Evolutionary conservation across 2,888 invertebrate genomes (phyloP), one percentile per base, ranked within the genome.

Genomic region (Loripinus fragilis): DNA sequence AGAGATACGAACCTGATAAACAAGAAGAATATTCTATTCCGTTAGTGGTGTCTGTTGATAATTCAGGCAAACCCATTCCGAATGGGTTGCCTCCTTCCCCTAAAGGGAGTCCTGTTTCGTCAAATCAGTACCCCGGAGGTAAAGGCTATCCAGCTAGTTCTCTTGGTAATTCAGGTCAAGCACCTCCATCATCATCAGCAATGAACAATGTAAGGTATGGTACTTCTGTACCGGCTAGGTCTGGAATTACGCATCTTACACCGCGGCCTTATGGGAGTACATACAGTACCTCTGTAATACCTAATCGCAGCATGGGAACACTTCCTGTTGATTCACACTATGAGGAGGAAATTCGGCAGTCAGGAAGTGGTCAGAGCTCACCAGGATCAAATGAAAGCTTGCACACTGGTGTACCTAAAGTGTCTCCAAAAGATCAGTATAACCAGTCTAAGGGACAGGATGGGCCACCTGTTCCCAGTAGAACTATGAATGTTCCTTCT

Each of bases 351-450:
- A 84, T 89, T 20, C 67, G 91, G 23, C 90, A 90, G 82, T 90
- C 89, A 41, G 92, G 91, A n/a, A 92, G 91, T 86, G 91, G 91
- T 2, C 91, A 92, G 79, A 92, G 91, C 76, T 91, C 92, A 7
- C 91, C 92, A 23, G 91, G 91, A 0, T 90, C 90, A 12, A 91
- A 90, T 79, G 91, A 91, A 64, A 85, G 88, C 68, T 84, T 88
- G 50, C 85, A 83, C 28, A 81, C 81, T 35, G 85, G 84, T 25
- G 72, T 71, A 64, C 30, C 71, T 0, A 80, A 82, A 74, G 64
- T 52, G 35, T 52, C 69, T 41, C 81, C 78, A n/a, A 72, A 70
- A 20, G 55, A 55, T 55, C 55, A 52, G 2, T 52, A 52, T 42
- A 70, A 60, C 23, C 64, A 65, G 42, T 38, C 48, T 30, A 38